A percentile compares a stretch with the other conserved stretches of the same genome.
Conservation (phyloP, 1,140 invertebrate genomes). For the Pogonomyrmex californicus region DNA sequence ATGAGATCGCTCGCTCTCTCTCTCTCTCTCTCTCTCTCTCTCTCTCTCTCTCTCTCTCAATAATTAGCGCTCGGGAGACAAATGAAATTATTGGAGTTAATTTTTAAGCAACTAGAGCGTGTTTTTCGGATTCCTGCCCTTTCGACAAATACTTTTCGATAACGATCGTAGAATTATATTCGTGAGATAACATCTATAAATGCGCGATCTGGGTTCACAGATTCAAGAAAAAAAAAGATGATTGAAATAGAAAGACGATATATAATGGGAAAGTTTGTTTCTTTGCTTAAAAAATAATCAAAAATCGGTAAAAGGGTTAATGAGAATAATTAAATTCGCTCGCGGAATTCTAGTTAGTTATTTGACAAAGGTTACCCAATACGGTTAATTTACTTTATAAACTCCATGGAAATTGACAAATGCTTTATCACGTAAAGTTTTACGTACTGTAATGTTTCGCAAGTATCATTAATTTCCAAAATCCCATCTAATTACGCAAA, state of each 20-base stretch:
- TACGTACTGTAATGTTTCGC: background rate
- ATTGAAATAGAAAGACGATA: background rate
- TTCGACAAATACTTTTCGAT: background rate
- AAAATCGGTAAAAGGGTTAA: constrained; percentile 12
- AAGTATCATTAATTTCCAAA: constrained; percentile 20
- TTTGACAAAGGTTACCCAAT: constrained; percentile 10
- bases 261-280: background rate
- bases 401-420: background rate
- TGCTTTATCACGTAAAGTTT: background rate
- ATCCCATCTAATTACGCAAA: background rate
- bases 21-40: too few species aligned
- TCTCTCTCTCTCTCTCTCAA: too few species aligned
- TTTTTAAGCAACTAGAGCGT: constrained; percentile 18
- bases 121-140: background rate
- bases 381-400: constrained; percentile 19
- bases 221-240: background rate
- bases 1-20: background rate
- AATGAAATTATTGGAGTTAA: constrained; percentile 33
- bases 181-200: background rate
- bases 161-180: background rate
- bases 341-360: constrained; percentile 32
- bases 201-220: background rate
- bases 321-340: constrained; percentile 10
- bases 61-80: background rate
- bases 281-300: background rate